Percentiles rank a stretch among this genome's conserved stretches.
phyloP scores from a whole-genome alignment of 2,888 invertebrate species.

The Rhogogaster chlorosoma region DNA sequence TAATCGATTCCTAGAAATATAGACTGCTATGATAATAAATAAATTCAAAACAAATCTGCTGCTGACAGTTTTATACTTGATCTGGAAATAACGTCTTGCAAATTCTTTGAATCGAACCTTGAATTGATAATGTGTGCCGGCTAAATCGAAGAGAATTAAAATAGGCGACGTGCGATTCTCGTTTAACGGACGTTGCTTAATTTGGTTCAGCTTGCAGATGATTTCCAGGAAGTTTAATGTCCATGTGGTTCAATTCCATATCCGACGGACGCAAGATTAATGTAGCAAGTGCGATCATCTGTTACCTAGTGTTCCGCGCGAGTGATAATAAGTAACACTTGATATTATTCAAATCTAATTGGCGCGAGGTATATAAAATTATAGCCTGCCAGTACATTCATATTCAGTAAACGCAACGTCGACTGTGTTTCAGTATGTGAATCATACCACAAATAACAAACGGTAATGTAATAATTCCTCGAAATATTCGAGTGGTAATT shows the following conservation, averaged over 20 bases:
- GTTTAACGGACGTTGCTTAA: not conserved
- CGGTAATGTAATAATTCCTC: not conserved
- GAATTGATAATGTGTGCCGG: not conserved
- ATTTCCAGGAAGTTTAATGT: not conserved
- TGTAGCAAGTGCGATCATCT: conserved; percentile 20
- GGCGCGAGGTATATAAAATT: not conserved
- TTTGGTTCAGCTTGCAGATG: not conserved
- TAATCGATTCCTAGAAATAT: not conserved
- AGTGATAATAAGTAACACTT: not conserved
- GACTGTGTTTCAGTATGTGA: not conserved
- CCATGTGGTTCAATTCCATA: not conserved
- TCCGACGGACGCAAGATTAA: conserved; percentile 15
- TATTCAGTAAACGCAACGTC: not conserved
- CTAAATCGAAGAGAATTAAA: not conserved
- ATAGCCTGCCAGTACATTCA: not conserved
- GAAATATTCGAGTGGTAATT: conserved; percentile 20
- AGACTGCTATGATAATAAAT: not conserved
- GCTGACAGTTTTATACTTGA: not conserved
- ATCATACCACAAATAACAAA: conserved; percentile 26
- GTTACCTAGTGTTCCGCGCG: not conserved
- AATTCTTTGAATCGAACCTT: not conserved
- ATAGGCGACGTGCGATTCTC: not conserved
- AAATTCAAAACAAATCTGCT: not conserved
- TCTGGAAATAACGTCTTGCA: not conserved
- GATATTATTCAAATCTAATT: conserved; percentile 22